Conservation (phyloP, 2,113 vertebrate species). For the Catagonus wagneri region DNA sequence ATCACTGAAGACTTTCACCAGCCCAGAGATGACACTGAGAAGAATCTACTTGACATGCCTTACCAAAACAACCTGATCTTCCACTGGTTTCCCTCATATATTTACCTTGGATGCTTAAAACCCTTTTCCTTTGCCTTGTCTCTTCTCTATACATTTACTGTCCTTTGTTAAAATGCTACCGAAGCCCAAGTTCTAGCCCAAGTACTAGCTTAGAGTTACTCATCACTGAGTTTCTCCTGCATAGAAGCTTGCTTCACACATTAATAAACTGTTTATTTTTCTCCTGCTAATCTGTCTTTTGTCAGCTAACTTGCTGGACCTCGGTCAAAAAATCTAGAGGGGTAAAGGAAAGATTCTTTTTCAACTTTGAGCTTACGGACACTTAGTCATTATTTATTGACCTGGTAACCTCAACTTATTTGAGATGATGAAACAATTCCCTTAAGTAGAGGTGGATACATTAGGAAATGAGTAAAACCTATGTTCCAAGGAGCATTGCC, state of each 20-base stretch:
- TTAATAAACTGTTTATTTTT: constrained; percentile 15
- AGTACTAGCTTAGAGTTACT: not conserved
- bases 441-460: constrained; percentile 17
- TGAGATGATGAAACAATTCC: constrained; percentile 49
- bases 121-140: not conserved
- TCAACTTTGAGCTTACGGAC: not conserved
- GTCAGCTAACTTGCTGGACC: not conserved
- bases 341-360: not conserved
- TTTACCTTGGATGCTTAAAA: not conserved
- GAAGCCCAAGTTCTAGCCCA: not conserved
- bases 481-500: not conserved
- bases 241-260: not conserved
- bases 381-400: constrained; percentile 44
- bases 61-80: not conserved
- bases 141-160: not conserved
- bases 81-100: not conserved
- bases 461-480: constrained; percentile 22
- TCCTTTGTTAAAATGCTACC: not conserved
- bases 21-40: not conserved
- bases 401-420: constrained; percentile 27
- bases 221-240: not conserved
- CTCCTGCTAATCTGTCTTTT: constrained; percentile 5
- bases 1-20: not conserved
- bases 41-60: not conserved
- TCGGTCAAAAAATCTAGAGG: not conserved